Evolutionary conservation across 2,113 vertebrate species (phyloP), one percentile per base, ranked within the genome.

Genomic region (Fulmarus glacialis): DNA sequence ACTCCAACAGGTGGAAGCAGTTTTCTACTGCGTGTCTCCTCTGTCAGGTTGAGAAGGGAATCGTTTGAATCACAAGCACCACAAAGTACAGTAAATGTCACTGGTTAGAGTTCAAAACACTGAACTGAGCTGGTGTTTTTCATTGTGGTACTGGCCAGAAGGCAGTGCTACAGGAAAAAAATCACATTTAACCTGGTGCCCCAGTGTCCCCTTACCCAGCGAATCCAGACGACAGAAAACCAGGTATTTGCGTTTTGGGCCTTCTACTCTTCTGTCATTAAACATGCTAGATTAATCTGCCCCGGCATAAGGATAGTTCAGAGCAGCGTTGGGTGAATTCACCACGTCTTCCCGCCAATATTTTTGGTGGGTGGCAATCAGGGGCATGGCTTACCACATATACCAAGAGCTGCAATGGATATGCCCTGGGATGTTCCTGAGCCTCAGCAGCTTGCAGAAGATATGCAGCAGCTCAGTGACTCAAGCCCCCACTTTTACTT

Each of bases 1-100:
- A 34, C 50, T 90, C 63, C 78, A 97, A 98, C 97, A 98, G 97
- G 98, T 98, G 97, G 94, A 98, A 98, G 94, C 85, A 90, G 94
- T 98, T 98, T 98, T 96, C 86, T 53, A 63, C 59, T 16, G 50
- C 62, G 29, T 93, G 82, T 84, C 90, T 97, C 59, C 82, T 82
- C 86, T 95, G 81, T 95, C 94, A 97, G 93, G 79, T 90, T 92
- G 92, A 94, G 93, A 85, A 95, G 80, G 90, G 84, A 90, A 83
- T 50, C 55, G 18, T 96, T 60, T 87, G 95, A 96, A 95, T 92
- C 82, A 73, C 66, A 79, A 75, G 48, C 50, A 80, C 66, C 66
- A 80, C 63, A 58, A 92, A 96, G 38, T 55, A 74, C 34, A 71
- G 82, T 74, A 83, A 96, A 93, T 11, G 34, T 82, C 86, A 82